Evolutionary conservation across 2,797 vertebrate species (phyloP).

Genomic region (Tachyglossus aculeatus): DNA sequence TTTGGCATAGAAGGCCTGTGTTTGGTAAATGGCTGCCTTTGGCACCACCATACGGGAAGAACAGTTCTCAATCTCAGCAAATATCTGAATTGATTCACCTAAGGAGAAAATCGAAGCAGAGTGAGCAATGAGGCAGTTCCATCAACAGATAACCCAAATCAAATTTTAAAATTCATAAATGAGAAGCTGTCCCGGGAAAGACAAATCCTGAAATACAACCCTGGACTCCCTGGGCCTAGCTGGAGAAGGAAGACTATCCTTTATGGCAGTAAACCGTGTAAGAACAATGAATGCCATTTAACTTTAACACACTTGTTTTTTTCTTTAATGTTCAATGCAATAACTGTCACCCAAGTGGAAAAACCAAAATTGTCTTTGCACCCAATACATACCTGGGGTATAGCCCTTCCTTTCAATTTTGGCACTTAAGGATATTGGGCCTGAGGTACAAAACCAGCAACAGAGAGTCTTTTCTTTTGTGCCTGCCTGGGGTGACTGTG

Average conservation of each 20-base stretch:
- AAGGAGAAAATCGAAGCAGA: slow-evolving; percentile 15
- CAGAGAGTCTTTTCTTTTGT: slow-evolving; percentile 98
- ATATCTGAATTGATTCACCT: slow-evolving; percentile 98
- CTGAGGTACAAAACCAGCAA: slow-evolving; percentile 98
- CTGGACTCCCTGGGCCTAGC: background rate
- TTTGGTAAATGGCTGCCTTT: slow-evolving; percentile 97
- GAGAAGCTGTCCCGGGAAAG: background rate
- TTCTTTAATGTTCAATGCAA: background rate
- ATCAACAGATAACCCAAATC: background rate
- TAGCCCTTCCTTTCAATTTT: slow-evolving; percentile 98
- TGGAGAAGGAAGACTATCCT: background rate
- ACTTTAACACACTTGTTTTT: background rate
- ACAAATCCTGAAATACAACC: background rate
- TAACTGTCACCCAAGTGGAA: background rate
- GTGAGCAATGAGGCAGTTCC: background rate
- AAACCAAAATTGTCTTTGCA: slow-evolving; percentile 23
- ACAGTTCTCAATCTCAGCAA: slow-evolving; percentile 96
- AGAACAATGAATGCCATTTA: background rate
- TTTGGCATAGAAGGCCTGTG: slow-evolving; percentile 94
- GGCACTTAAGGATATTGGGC: slow-evolving; percentile 98
- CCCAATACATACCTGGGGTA: slow-evolving; percentile 88
- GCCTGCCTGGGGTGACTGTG: slow-evolving; percentile 93
- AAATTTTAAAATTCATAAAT: background rate
- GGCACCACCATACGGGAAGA: slow-evolving; percentile 95
- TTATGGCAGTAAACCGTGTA: background rate